Conservation (phyloP, 23 tunicate genomes). For the Aplidium turbinatum region DNA sequence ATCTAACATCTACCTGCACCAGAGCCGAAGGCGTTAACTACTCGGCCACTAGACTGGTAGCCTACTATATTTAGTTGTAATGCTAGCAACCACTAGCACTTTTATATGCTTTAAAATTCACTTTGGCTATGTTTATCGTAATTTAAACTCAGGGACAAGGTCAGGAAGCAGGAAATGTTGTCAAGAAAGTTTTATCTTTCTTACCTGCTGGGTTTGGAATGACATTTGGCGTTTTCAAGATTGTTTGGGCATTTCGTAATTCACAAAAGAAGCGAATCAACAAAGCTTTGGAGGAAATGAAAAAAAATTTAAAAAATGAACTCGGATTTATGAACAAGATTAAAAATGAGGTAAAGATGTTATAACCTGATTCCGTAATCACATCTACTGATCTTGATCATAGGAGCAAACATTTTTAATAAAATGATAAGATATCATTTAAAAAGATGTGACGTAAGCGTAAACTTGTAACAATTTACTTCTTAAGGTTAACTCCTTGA, state of each 20-base stretch:
- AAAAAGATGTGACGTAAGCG: neutral
- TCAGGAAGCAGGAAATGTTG: too few relatives aligned
- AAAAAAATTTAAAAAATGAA: neutral
- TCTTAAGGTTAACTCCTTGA: constrained; percentile 30
- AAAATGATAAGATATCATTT: neutral
- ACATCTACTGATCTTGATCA: too few relatives aligned
- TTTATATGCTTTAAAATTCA: too few relatives aligned
- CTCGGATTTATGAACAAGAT: neutral
- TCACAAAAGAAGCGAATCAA: neutral
- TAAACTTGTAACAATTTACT: neutral
- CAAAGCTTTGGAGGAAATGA: neutral
- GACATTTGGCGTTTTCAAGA: neutral
- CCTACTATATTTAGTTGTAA: too few relatives aligned
- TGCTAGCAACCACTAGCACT: too few relatives aligned
- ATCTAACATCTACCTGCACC: too few relatives aligned
- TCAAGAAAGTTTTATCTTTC: neutral
- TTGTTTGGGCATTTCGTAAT: neutral
- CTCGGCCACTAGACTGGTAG: too few relatives aligned
- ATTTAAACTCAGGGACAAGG: too few relatives aligned
- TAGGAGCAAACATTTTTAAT: neutral
- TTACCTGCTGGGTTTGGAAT: neutral
- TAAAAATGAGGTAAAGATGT: neutral
- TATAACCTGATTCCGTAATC: neutral
- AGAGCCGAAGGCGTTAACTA: too few relatives aligned
- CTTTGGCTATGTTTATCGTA: too few relatives aligned